phyloP scores from a whole-genome alignment of 92 coral and sea anemone species.

The Chrysogorgia sp. region DNA sequence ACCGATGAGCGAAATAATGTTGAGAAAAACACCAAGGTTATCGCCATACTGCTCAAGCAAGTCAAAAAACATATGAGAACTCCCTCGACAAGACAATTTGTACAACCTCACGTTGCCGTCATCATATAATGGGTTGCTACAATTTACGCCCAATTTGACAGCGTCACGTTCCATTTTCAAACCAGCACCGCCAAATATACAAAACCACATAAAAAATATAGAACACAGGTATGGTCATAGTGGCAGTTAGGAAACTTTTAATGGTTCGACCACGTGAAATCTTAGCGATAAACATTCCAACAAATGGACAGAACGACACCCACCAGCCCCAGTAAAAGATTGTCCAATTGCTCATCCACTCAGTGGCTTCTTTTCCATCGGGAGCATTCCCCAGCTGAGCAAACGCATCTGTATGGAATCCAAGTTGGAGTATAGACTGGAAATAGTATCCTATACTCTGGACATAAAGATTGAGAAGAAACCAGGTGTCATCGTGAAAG shows the following conservation, averaged over 20 bases:
- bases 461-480: no score
- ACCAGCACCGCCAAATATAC: slow-evolving; percentile 81
- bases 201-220: slow-evolving; percentile 79
- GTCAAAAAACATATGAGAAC: slow-evolving; percentile 76
- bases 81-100: slow-evolving; percentile 76
- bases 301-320: slow-evolving; percentile 77
- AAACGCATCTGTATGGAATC: no score
- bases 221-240: slow-evolving; percentile 69
- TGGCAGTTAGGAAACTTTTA: slow-evolving; percentile 66
- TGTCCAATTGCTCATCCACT: slow-evolving; percentile 72
- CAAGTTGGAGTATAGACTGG: slow-evolving; percentile 74
- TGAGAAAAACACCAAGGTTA: slow-evolving; percentile 38
- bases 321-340: slow-evolving; percentile 86
- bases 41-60: slow-evolving; percentile 73
- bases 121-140: slow-evolving; percentile 54
- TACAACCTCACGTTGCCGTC: slow-evolving; percentile 55
- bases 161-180: slow-evolving; percentile 87
- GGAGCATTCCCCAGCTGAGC: slow-evolving; percentile 67
- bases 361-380: slow-evolving; percentile 54
- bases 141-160: slow-evolving; percentile 59
- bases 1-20: slow-evolving; percentile 46
- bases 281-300: no score
- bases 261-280: no score
- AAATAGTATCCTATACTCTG: slow-evolving; percentile 65
- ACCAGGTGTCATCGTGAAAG: no score